Conservation (phyloP, 2,888 invertebrate genomes). For the Heteromurus nitidus region DNA sequence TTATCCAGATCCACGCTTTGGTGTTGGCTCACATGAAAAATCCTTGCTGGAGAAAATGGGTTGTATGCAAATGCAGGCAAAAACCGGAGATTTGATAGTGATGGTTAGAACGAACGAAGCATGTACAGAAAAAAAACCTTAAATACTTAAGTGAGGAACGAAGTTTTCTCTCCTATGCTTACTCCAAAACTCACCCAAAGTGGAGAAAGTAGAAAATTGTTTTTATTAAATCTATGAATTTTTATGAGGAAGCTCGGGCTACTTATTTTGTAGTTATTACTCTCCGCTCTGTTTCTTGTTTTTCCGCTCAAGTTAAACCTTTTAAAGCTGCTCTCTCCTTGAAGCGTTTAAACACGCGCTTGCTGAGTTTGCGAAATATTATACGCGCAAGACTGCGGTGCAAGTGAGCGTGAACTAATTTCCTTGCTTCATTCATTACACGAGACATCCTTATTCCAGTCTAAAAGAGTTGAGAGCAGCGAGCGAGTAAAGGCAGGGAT, state of each 20-base stretch:
- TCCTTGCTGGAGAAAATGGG: neutral
- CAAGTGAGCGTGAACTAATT: neutral
- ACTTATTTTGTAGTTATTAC: slow-evolving; percentile 19
- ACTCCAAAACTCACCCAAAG: neutral
- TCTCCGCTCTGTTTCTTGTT: no score
- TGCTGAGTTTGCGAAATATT: slow-evolving; percentile 18
- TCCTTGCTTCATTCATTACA: neutral
- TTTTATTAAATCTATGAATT: slow-evolving; percentile 65
- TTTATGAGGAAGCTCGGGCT: slow-evolving; percentile 61
- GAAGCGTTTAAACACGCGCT: neutral
- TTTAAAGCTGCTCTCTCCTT: neutral
- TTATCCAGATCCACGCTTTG: neutral
- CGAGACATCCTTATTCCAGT: neutral
- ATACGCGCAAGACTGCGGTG: neutral
- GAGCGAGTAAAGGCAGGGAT: neutral
- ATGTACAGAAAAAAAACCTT: slow-evolving; percentile 5
- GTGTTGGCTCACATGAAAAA: neutral
- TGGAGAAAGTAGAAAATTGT: slow-evolving; percentile 50
- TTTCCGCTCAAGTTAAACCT: neutral
- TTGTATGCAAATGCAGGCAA: slow-evolving; percentile 19
- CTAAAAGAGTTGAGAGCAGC: neutral
- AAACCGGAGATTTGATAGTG: slow-evolving; percentile 40
- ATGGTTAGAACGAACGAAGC: slow-evolving; percentile 45
- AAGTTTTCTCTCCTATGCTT: slow-evolving; percentile 42
- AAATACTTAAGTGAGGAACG: slow-evolving; percentile 13